Conservation (phyloP, 2,797 vertebrate species). For the Lemur catta region DNA sequence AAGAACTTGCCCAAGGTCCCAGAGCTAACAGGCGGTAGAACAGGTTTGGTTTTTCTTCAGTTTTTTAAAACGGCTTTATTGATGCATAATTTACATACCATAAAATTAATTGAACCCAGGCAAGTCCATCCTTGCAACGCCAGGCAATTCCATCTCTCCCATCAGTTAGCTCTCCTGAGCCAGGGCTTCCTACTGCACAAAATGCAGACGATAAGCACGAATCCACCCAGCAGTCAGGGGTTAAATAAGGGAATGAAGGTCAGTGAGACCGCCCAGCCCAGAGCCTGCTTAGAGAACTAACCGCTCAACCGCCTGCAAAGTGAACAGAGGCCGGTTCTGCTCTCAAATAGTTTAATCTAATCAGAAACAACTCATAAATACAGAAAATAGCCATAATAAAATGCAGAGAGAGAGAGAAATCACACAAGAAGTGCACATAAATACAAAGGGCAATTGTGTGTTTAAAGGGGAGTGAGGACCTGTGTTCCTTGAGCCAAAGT, state of each 20-base stretch:
- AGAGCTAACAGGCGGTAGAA: neutral
- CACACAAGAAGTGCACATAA: neutral
- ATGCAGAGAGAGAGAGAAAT: neutral
- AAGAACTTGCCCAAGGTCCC: neutral
- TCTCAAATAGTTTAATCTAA: neutral
- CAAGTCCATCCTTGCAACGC: neutral
- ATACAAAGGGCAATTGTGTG: neutral
- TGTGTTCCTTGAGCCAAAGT: neutral
- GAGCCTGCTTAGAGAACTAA: neutral
- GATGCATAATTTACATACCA: neutral
- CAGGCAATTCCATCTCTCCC: neutral
- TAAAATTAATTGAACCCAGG: neutral
- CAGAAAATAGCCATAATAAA: neutral
- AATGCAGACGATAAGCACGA: neutral
- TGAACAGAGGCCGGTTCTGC: neutral
- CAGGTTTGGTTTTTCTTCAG: neutral
- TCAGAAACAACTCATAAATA: neutral
- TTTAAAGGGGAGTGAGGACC: neutral
- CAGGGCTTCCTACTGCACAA: neutral
- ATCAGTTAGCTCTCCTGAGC: neutral
- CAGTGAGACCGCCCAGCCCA: neutral
- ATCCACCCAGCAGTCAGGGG: neutral
- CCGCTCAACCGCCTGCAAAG: neutral
- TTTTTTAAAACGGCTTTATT: neutral
- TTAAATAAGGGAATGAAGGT: neutral